Evolutionary conservation across 2,888 invertebrate genomes (phyloP), one percentile per base, ranked within the genome.

Genomic region (Ligdia adustata): DNA sequence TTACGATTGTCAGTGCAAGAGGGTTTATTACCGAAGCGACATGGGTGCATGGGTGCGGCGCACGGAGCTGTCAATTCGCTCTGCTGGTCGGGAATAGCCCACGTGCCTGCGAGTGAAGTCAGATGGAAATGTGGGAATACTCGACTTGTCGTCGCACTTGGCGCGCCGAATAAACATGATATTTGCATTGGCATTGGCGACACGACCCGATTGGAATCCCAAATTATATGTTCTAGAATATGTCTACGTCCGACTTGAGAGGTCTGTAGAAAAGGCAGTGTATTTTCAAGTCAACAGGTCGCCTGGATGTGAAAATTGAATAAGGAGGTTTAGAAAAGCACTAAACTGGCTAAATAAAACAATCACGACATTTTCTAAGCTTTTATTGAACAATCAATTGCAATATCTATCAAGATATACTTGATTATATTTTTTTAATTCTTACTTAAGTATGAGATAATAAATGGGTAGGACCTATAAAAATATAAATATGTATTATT

Each of bases 1-100:
- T 62, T 65, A 64, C 53, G 63, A 58, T 47, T 60, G 55, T 59
- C 57, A 57, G 35, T 55, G 55, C 62, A 52, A 51, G 52, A 43
- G 33, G 50, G 57, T 55, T 59, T 62, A 63, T 59, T 59, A 58
- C 57, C 11, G 44, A 16, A 31, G 39, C 48, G 52, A 52, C 52
- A 51, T 40, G 37, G 33, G 34, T 26, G 9, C 29, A 18, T 16
- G 28, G 37, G 11, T 13, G 7, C 40, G 33, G 27, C 27, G 51
- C 39, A 24, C n/a, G 3, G 7, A 24, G 32, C 31, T 49, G 58
- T 53, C 53, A 56, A 57, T 58, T 52, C 48, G 44, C 24, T 53
- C 40, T 14, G 35, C 22, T 22, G 35, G 41, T 1, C 43, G 34
- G 41, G 47, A 55, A 60, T 56, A 54, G 50, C 9, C 32, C 31